Evolutionary conservation across 2,888 invertebrate species (phyloP), one percentile per base, ranked within the genome.

Genomic region (Drosophila falleni): DNA sequence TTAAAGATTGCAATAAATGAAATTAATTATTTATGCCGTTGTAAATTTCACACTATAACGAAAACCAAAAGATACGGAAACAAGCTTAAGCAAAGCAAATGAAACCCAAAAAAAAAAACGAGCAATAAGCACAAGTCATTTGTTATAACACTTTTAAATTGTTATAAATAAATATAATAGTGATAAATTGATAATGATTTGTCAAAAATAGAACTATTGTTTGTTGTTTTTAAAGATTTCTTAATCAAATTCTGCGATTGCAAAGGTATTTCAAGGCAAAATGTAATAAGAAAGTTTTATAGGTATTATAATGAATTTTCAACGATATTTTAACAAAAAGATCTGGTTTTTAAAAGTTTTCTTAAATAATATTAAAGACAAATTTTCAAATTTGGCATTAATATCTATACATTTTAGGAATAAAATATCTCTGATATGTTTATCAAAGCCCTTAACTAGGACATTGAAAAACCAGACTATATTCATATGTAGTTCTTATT

Each of bases 1-100:
- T 55, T 55, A 44, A 55, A 42, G 33, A 55, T 31, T 44, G 55
- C 55, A 55, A 44, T 55, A 55, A 55, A 33, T 44, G 44, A 55
- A 33, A 33, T 44, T 55, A 19, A 33, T 33, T 42, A 33, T 55
- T 55, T 55, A 42, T 42, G 9, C 1, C 31, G 29, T 3, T 54
- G 54, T 29, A 53, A 26, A 31, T 53, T 39, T 53, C 39, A 39
- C 53, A 53, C 54, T 31, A 44, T 55, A 44, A 23, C 44, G 42
- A 33, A 55, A 44, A 11, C 4, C 54, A 29, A 16, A 41, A 31
- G 8, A 42, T 55, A 33, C 42, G 46, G 46, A 33, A 56, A 56
- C 23, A 46, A 2, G 11, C n/a, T 15, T 15, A 42, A 44, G 5
- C 4, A n/a, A 35, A 8, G n/a, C 13, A 15, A 59, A 59, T 5